These are phyloP conservation scores for Conomelus anceps DNA, from an alignment of 2,888 invertebrate species.

Conservation along the genomic window DNA sequence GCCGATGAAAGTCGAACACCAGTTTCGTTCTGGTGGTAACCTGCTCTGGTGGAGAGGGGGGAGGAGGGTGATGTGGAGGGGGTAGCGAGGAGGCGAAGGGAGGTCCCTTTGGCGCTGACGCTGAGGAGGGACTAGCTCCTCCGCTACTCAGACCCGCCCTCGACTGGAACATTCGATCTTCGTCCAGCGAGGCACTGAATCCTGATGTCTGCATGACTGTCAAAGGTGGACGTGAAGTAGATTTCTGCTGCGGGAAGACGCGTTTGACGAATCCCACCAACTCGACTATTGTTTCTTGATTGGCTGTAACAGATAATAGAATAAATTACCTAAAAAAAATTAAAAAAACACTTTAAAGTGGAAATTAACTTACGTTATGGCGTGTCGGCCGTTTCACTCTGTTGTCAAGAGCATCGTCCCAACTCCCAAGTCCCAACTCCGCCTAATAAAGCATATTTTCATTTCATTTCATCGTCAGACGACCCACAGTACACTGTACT, in stretches of 20 bases:
- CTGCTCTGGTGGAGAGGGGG: background rate
- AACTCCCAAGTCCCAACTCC: too few relatives aligned
- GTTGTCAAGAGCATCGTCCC: too few relatives aligned
- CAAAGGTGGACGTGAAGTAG: background rate
- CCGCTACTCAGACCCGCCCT: background rate
- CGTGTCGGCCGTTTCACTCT: too few relatives aligned
- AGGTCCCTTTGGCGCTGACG: background rate
- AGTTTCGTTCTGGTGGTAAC: conserved; percentile 60
- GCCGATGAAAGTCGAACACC: conserved; percentile 85
- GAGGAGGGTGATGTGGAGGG: background rate
- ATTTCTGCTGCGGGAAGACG: conserved; percentile 47
- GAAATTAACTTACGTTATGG: too few relatives aligned
- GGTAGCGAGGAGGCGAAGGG: background rate
- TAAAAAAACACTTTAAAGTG: too few relatives aligned
- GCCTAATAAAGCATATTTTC: too few relatives aligned
- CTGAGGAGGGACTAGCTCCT: background rate
- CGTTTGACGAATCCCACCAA: conserved; percentile 80
- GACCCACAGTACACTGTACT: too few relatives aligned
- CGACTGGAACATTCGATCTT: background rate
- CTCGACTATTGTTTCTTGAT: conserved; percentile 93
- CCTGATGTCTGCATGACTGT: background rate
- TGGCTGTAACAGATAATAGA: conserved; percentile 61
- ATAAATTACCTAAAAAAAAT: too few relatives aligned
- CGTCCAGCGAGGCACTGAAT: background rate
- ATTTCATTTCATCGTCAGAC: too few relatives aligned